Evolutionary conservation across 2,797 vertebrate genomes (phyloP).

Genomic region (Siniperca scherzeri): DNA sequence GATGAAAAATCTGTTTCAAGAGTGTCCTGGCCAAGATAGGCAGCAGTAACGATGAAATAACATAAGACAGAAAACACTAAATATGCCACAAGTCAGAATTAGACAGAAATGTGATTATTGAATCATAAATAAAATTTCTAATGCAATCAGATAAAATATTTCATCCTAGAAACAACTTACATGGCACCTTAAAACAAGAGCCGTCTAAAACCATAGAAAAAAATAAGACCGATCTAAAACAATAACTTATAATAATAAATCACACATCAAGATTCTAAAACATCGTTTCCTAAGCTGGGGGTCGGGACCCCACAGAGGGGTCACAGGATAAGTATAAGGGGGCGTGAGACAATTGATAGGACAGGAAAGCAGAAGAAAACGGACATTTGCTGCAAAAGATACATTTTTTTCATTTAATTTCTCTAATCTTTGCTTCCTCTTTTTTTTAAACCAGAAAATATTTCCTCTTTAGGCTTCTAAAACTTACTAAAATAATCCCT

Average conservation of each 20-base stretch:
- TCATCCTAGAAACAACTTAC: background rate
- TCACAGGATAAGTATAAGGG: conserved; percentile 5
- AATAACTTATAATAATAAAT: background rate
- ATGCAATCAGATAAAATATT: background rate
- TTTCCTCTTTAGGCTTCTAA: background rate
- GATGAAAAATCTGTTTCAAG: background rate
- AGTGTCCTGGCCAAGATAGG: background rate
- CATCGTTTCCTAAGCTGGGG: background rate
- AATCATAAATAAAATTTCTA: background rate
- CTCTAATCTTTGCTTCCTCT: background rate
- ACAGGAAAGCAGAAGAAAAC: background rate
- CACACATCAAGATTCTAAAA: background rate
- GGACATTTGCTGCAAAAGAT: background rate
- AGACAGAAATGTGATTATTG: background rate
- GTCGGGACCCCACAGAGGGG: background rate
- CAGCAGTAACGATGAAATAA: background rate
- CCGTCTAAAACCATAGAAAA: background rate
- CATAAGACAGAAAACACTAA: background rate
- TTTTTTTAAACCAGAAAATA: background rate
- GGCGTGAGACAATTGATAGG: background rate
- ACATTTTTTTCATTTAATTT: background rate
- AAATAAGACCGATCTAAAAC: background rate
- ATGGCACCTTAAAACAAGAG: background rate
- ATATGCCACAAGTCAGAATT: background rate
- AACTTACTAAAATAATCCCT: background rate